Percentiles rank a stretch among this genome's conserved stretches.
phyloP scores from a whole-genome alignment of 2,888 invertebrate species.

The Lamellibrachia columna region DNA sequence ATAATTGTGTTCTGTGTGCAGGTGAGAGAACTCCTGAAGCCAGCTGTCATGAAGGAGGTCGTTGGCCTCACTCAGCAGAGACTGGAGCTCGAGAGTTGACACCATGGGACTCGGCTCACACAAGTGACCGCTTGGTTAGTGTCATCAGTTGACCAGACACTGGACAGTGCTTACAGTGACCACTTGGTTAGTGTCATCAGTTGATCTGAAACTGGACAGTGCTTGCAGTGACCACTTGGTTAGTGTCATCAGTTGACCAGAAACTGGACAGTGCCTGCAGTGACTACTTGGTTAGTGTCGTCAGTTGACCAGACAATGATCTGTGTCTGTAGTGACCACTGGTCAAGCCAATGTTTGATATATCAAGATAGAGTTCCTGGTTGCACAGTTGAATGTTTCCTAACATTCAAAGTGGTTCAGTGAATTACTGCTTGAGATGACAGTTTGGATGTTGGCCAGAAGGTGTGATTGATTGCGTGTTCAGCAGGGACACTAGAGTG shows the following conservation, averaged over 20 bases:
- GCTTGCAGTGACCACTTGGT: neutral
- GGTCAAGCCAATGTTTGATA: neutral
- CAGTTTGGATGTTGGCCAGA: neutral
- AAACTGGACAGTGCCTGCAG: constrained; percentile 62
- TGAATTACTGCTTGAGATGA: neutral
- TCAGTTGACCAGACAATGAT: constrained; percentile 44
- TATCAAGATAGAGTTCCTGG: neutral
- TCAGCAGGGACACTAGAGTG: neutral
- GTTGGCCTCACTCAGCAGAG: constrained; percentile 82
- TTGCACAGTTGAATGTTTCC: neutral
- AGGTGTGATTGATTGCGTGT: neutral
- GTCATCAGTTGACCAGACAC: constrained; percentile 47
- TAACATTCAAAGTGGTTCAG: neutral
- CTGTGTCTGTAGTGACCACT: constrained; percentile 47
- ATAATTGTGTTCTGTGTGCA: constrained; percentile 47
- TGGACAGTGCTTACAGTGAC: neutral
- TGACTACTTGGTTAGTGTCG: constrained; percentile 56
- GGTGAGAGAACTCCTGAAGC: constrained; percentile 77
- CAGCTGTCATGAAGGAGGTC: constrained; percentile 86
- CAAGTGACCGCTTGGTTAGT: neutral
- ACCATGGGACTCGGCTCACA: neutral
- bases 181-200: constrained; percentile 41
- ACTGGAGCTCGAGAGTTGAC: constrained; percentile 43
- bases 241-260: constrained; percentile 48
- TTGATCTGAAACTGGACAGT: constrained; percentile 37